Percentiles rank a stretch among this genome's conserved stretches.
Conservation (phyloP, 2,797 vertebrate genomes). For the Salmo trutta region DNA sequence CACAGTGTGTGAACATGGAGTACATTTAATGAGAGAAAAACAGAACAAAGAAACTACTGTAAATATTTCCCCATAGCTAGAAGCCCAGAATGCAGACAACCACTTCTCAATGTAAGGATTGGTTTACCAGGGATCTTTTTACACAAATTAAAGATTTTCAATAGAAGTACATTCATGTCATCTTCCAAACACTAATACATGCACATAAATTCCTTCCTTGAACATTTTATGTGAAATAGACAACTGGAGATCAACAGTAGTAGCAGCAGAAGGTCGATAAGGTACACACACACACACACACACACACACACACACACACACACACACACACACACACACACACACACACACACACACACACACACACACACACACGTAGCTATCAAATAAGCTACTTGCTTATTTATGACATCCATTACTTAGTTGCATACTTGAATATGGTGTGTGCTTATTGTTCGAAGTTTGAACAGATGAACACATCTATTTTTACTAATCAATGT, state of each 20-base stretch:
- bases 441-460: not conserved
- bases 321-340: conserved; percentile 6
- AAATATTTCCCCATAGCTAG: not conserved
- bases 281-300: not conserved
- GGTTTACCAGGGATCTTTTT: not conserved
- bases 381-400: not conserved
- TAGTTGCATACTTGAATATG: not conserved
- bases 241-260: not conserved
- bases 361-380: conserved; percentile 11
- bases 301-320: conserved; percentile 10
- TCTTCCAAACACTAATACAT: not conserved
- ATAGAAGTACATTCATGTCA: not conserved
- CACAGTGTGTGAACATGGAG: not conserved
- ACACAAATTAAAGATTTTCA: not conserved
- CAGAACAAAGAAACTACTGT: not conserved
- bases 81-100: not conserved
- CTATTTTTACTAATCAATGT: not conserved
- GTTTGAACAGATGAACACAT: not conserved
- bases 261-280: not conserved
- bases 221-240: not conserved
- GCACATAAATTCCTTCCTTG: not conserved
- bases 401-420: conserved; percentile 1
- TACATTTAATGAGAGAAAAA: not conserved
- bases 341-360: conserved; percentile 5
- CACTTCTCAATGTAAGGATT: not conserved